Evolutionary conservation across 1,140 invertebrate species (phyloP).

Genomic region (Musca domestica): DNA sequence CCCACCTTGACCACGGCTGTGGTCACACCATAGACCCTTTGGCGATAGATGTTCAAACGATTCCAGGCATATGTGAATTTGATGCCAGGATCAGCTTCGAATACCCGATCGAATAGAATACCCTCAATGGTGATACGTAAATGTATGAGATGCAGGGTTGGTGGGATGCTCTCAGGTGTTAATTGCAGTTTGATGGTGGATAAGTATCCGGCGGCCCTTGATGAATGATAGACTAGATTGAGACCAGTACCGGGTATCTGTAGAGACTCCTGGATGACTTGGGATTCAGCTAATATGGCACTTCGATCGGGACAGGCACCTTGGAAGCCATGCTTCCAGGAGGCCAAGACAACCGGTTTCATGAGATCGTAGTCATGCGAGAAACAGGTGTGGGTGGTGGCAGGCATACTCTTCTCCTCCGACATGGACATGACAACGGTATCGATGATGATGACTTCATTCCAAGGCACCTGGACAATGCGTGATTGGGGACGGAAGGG

Average conservation of each 20-base stretch:
- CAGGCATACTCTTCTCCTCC: constrained; percentile 66
- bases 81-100: constrained; percentile 93
- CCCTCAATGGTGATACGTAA: constrained; percentile 92
- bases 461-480: constrained; percentile 94
- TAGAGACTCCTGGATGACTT: constrained; percentile 92
- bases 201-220: constrained; percentile 84
- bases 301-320: constrained; percentile 89
- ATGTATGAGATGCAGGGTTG: constrained; percentile 80
- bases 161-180: constrained; percentile 80
- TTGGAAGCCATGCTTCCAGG: constrained; percentile 96
- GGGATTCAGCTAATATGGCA: constrained; percentile 90
- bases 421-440: constrained; percentile 80
- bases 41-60: constrained; percentile 91
- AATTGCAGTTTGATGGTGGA: constrained; percentile 93
- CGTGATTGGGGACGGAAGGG: constrained; percentile 87
- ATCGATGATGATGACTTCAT: constrained; percentile 91
- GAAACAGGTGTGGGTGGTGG: constrained; percentile 71
- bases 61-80: constrained; percentile 98
- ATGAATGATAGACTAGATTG: constrained; percentile 94
- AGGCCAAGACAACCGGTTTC: constrained; percentile 91
- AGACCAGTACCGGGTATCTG: constrained; percentile 89
- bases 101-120: constrained; percentile 85
- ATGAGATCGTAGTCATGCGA: constrained; percentile 91
- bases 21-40: constrained; percentile 88
- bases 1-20: constrained; percentile 92